Percentiles rank a stretch among this genome's conserved stretches.
phyloP scores from a whole-genome alignment of 2,888 invertebrate species.

The Ichneumoninae sp. region DNA sequence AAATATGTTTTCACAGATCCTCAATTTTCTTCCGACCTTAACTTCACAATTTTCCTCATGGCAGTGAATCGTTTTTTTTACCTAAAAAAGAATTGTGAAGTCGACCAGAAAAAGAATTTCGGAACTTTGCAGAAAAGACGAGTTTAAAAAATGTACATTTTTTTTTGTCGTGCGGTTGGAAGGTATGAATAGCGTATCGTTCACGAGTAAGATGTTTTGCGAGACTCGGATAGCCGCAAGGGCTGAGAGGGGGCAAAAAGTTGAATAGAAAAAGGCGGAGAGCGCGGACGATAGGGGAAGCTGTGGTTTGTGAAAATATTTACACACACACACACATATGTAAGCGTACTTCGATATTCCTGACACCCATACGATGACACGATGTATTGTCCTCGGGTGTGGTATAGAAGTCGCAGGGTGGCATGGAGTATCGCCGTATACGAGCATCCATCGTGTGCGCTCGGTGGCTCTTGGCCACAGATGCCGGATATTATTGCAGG shows the following conservation, averaged over 20 bases:
- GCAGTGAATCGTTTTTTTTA: no score
- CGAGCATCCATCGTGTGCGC: conserved; percentile 4
- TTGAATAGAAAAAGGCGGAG: conserved; percentile 22
- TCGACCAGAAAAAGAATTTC: not conserved
- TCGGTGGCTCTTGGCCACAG: conserved; percentile 57
- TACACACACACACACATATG: not conserved
- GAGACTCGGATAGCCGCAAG: conserved; percentile 18
- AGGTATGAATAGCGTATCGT: conserved; percentile 2
- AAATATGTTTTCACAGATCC: no score
- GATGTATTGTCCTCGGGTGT: conserved; percentile 43
- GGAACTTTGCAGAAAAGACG: not conserved
- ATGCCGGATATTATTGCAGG: conserved; percentile 62
- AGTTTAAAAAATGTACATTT: not conserved
- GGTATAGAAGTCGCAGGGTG: conserved; percentile 16
- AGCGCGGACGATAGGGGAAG: conserved; percentile 9
- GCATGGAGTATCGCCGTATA: conserved; percentile 15
- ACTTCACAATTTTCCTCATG: no score
- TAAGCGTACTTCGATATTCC: conserved; percentile 37
- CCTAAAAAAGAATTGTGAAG: no score
- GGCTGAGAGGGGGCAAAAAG: conserved; percentile 25
- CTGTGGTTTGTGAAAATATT: conserved; percentile 3
- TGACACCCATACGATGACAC: conserved; percentile 35
- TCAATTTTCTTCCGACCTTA: no score
- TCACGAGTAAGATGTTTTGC: conserved; percentile 1
- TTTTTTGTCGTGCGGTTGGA: not conserved